Conservation (phyloP, 2,888 invertebrate species). For the Abrostola triplasia region DNA sequence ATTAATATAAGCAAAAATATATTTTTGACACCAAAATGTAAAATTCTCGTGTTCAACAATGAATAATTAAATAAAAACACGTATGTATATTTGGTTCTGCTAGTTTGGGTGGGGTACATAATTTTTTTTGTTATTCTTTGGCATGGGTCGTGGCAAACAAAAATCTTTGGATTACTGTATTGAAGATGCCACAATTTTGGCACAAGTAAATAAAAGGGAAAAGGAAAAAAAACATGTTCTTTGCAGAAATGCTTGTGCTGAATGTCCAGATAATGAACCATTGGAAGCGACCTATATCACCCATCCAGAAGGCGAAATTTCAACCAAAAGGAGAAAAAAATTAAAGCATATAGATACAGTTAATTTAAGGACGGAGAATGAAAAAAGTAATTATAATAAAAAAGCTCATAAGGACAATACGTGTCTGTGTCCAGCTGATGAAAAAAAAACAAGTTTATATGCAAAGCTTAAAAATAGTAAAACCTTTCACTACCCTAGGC, state of each 20-base stretch:
- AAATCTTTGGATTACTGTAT: slow-evolving; percentile 1
- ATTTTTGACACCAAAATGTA: slow-evolving; percentile 4
- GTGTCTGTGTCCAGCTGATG: not conserved
- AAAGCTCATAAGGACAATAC: not conserved
- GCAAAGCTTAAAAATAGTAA: slow-evolving; percentile 1
- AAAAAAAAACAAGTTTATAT: not conserved
- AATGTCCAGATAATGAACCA: slow-evolving; percentile 3
- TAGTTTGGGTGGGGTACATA: slow-evolving; percentile 29
- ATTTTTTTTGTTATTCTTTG: slow-evolving; percentile 20
- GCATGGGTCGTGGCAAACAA: slow-evolving; percentile 16
- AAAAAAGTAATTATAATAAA: not conserved
- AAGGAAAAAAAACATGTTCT: slow-evolving; percentile 5
- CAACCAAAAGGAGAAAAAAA: slow-evolving; percentile 13
- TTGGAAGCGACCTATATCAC: slow-evolving; percentile 18
- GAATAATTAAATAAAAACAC: slow-evolving; percentile 8
- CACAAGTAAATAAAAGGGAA: not conserved
- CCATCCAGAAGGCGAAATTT: slow-evolving; percentile 31
- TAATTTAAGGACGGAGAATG: not conserved
- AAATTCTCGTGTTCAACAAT: slow-evolving; percentile 24
- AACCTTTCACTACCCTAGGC: not conserved
- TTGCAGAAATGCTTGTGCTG: slow-evolving; percentile 5
- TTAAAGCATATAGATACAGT: slow-evolving; percentile 8
- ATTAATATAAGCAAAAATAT: slow-evolving; percentile 27
- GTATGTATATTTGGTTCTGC: slow-evolving; percentile 6
- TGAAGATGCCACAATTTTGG: not conserved